These are phyloP conservation scores for Drosophila auraria DNA, from an alignment of 1,140 invertebrate genomes.

Conservation along the genomic window DNA sequence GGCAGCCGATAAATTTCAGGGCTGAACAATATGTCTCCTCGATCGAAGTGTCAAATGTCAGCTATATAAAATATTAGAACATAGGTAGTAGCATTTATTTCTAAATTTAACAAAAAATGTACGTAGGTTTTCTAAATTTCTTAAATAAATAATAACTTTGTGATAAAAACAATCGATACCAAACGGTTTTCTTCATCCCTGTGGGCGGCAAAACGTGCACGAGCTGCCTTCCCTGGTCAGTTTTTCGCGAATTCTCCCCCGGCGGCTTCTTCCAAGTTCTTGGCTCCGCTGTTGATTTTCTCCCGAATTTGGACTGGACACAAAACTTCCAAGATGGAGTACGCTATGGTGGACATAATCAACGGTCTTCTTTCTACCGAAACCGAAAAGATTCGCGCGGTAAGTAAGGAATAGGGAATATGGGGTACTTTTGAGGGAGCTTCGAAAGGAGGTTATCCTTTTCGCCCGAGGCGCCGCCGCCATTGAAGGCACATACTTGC, in stretches of 20 bases:
- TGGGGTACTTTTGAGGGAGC: neutral
- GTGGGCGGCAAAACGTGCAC: conserved; percentile 25
- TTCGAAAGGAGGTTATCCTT: conserved; percentile 32
- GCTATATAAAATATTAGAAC: no score
- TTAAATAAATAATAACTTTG: neutral
- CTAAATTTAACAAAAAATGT: no score
- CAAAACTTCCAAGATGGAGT: conserved; percentile 39
- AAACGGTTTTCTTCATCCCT: neutral
- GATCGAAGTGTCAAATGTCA: neutral
- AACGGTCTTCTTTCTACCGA: conserved; percentile 71
- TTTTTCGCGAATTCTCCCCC: conserved; percentile 31
- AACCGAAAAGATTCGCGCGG: conserved; percentile 86
- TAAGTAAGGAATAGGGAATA: conserved; percentile 58
- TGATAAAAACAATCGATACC: neutral
- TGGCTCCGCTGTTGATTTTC: neutral
- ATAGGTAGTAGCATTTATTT: no score
- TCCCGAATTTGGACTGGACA: neutral
- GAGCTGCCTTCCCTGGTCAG: neutral
- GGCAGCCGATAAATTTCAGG: neutral
- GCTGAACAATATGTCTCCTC: neutral
- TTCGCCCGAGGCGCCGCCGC: neutral
- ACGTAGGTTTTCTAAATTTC: no score
- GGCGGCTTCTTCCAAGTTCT: neutral
- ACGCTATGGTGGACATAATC: conserved; percentile 68
- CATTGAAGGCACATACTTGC: conserved; percentile 4